These are phyloP conservation scores for Hylyphantes graminicola DNA, from an alignment of 1,140 invertebrate genomes.

Conservation along the genomic window DNA sequence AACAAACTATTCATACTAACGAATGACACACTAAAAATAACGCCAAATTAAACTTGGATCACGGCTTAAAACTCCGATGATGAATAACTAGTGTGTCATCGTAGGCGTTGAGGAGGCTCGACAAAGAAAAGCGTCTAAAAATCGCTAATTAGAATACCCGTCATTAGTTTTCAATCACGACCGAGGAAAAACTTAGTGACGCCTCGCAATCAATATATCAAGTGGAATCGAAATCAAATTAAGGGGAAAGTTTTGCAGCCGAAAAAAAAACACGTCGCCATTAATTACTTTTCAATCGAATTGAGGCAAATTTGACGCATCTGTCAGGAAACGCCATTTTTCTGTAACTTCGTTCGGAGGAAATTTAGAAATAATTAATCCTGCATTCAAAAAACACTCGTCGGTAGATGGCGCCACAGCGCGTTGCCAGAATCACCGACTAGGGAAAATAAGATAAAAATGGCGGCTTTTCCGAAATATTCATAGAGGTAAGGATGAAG, in stretches of 20 bases:
- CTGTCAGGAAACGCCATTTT: constrained; percentile 55
- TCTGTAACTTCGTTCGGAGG: constrained; percentile 24
- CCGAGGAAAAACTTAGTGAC: constrained; percentile 25
- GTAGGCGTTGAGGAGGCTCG: too few relatives aligned
- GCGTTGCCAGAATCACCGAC: constrained; percentile 48
- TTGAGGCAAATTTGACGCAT: constrained; percentile 57
- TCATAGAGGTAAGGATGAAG: too few relatives aligned
- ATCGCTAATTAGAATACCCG: constrained; percentile 54
- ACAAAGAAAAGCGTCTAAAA: constrained; percentile 12
- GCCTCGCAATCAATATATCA: constrained; percentile 55
- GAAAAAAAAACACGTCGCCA: constrained; percentile 20
- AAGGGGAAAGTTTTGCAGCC: constrained; percentile 44
- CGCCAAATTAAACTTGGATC: too few relatives aligned
- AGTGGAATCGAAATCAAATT: constrained; percentile 60
- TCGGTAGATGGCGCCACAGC: constrained; percentile 54
- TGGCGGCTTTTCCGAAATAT: background rate
- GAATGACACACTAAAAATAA: too few relatives aligned
- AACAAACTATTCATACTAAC: too few relatives aligned
- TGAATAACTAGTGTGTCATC: too few relatives aligned
- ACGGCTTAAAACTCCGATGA: too few relatives aligned
- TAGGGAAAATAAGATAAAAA: constrained; percentile 45
- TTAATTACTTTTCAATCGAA: constrained; percentile 60
- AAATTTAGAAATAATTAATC: constrained; percentile 61
- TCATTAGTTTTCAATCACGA: constrained; percentile 51
- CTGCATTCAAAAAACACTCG: constrained; percentile 26